Base-by-base conservation (phyloP, 2,797 vertebrate species). In the Sternarchorhynchus goeldii region DNA sequence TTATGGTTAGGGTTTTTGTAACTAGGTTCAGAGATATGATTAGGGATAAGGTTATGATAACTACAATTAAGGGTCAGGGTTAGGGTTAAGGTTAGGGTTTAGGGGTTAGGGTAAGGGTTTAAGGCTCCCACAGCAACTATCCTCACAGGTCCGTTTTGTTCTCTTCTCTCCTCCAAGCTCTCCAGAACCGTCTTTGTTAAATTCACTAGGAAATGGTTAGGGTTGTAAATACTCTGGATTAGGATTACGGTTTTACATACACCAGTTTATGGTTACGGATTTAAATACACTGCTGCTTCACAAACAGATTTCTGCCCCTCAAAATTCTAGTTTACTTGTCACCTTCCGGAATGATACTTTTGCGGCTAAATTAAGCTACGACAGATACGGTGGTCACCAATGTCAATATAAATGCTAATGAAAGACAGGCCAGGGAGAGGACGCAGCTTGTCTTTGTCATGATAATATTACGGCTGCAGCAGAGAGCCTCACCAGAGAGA, bases 331-430 rank as follows among this genome's bases (percentile, higher is more conserved):
- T 60, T 78, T 81, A 76, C 74, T 69, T 64, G 36, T 74, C 82
- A 81, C 66, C 76, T 69, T 78, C 85, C 73, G 64, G 85, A 79
- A 84, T 82, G 75, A 78, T 81, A 81, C 76, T 82, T 50, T 79
- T 72, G 71, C 64, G 41, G 80, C 80, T 14, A 78, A 85, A 84
- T 85, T 80, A 82, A 87, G 83, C 79, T 73, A 80, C 85, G 81
- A 78, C 79, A 80, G 81, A 75, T 78, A 80, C 73, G 72, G 71
- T 78, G 32, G 34, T 53, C 72, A 69, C 82, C 84, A 73, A 75
- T 80, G 64, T 89, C 85, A 87, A 87, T 90, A 90, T 89, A 89
- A 90, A 90, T 90, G 89, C 88, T 88, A 90, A 91, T 90, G 86
- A 89, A 77, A 57, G 75, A 69, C 63, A 18, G 77, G 79, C 79